Base-by-base conservation (phyloP, 37 sponge, comb jelly and placozoan genomes). In the Cladorhizidae sp. region DNA sequence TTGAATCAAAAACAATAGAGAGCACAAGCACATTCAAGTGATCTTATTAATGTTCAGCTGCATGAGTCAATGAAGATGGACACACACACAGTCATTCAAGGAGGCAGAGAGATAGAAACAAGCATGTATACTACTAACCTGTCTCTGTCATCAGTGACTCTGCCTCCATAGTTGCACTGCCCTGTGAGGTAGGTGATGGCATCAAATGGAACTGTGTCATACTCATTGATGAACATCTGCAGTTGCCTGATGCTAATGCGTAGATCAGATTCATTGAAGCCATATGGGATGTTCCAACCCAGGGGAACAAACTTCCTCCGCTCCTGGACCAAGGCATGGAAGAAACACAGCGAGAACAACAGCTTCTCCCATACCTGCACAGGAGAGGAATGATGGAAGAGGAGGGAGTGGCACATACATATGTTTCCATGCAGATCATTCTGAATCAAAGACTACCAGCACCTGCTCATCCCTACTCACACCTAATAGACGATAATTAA, bases 71-170 rank as follows among this genome's bases (percentile, higher is more conserved):
- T 23, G n/a, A 64, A 26, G 11, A 64, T 64, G 28, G 28, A 26
- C n/a, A 64, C n/a, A 25, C 26, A 25, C 26, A 64, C 18, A 18
- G 56, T 54, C 56, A 18, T 14, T 54, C 17, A 18, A 20, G 56
- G 56, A 20, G 56, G 56, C n/a, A n/a, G n/a, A n/a, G n/a, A n/a
- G n/a, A n/a, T n/a, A n/a, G n/a, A n/a, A n/a, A n/a, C n/a, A n/a
- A n/a, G 11, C 11, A 17, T 22, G 25, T 22, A 61, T 6, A 6
- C 55, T 67, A 54, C 80, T 29, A 2, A 93, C 90, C 96, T 93
- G 83, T 98, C 98, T 94, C 98, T 93, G 73, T 98, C 98, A 56
- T 98, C 98, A 25, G 98, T 98, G 52, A 98, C 98, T 36, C 98
- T 85, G 23, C 98, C 98, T 15, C 98, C 98, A 81, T 98, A 98